phyloP scores from a whole-genome alignment of 1,140 invertebrate species.

The Lordiphosa stackelbergi region DNA sequence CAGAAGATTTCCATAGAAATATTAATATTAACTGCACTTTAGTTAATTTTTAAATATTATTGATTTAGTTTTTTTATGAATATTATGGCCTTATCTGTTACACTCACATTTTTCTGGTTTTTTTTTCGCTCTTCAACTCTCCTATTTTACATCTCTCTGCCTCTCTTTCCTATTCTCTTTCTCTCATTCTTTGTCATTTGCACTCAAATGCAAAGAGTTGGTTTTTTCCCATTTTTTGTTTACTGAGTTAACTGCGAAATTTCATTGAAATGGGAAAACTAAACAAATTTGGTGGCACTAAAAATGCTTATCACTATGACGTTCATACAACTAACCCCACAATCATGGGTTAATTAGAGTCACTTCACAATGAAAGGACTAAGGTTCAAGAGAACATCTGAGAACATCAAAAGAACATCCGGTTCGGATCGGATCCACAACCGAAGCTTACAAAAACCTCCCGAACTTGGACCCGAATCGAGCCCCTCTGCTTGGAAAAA shows the following conservation, averaged over 20 bases:
- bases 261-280: conserved; percentile 1
- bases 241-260: conserved; percentile 19
- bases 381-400: too few species aligned
- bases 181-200: conserved; percentile 42
- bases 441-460: too few species aligned
- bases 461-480: too few species aligned
- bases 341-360: too few species aligned
- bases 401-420: too few species aligned
- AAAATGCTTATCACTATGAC: too few species aligned
- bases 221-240: conserved; percentile 19
- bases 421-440: too few species aligned
- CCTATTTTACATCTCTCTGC: conserved; percentile 9
- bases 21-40: conserved; percentile 1
- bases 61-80: conserved; percentile 19
- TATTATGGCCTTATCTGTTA: conserved; percentile 11
- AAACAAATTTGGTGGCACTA: background rate
- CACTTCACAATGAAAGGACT: too few species aligned
- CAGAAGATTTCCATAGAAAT: conserved; percentile 17
- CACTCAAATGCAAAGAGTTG: conserved; percentile 30
- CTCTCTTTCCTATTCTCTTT: conserved; percentile 11
- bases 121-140: conserved; percentile 12
- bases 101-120: background rate
- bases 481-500: too few species aligned
- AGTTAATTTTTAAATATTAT: conserved; percentile 18
- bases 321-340: too few species aligned